These are phyloP conservation scores for Tor tambroides DNA, from an alignment of 2,113 vertebrate species.

Conservation along the genomic window DNA sequence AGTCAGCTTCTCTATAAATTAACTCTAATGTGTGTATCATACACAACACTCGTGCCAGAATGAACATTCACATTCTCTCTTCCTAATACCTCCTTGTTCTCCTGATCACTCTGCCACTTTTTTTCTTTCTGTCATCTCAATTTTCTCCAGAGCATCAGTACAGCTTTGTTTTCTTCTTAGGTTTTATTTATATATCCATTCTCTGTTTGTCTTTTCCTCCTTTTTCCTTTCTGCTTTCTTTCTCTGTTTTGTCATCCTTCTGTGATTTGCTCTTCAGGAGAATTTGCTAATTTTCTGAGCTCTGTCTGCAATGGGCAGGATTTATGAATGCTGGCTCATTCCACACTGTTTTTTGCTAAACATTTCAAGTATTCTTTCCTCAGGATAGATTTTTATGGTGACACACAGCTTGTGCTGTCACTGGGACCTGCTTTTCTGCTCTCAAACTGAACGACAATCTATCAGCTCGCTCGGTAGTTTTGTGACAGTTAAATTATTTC, in stretches of 20 bases:
- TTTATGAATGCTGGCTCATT: slow-evolving; percentile 52
- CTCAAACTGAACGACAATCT: slow-evolving; percentile 28
- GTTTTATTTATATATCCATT: slow-evolving; percentile 5
- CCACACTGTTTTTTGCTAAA: slow-evolving; percentile 50
- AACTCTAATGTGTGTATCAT: slow-evolving; percentile 40
- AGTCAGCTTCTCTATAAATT: slow-evolving; percentile 49
- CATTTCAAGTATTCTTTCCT: slow-evolving; percentile 56
- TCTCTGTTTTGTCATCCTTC: neutral
- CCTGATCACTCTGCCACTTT: neutral
- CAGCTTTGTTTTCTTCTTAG: neutral
- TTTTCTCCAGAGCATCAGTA: neutral
- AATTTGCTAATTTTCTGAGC: slow-evolving; percentile 5
- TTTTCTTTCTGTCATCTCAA: neutral
- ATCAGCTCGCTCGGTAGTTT: neutral
- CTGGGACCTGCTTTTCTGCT: slow-evolving; percentile 49
- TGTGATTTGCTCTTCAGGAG: neutral
- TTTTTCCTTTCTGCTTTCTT: slow-evolving; percentile 6
- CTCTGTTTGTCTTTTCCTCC: neutral
- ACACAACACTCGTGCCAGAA: slow-evolving; percentile 28
- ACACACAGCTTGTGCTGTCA: slow-evolving; percentile 51
- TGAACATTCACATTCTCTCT: slow-evolving; percentile 23
- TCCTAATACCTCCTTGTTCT: neutral
- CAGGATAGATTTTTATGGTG: slow-evolving; percentile 53
- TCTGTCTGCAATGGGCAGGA: slow-evolving; percentile 4
- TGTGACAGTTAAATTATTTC: neutral